Evolutionary conservation across 1,140 invertebrate species (phyloP).

Genomic region (Drosophila kurseongensis): DNA sequence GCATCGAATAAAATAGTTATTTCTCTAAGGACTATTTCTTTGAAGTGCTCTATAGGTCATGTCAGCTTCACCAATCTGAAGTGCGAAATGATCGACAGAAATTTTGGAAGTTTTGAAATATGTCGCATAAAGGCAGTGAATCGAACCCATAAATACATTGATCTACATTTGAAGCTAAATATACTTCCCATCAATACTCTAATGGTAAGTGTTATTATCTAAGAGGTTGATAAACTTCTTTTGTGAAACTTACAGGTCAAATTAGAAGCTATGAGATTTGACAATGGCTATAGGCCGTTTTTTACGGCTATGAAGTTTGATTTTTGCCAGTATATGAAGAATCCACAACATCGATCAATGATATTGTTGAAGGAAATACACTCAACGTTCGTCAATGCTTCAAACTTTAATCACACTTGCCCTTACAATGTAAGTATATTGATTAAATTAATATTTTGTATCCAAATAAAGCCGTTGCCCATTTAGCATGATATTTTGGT

Average conservation of each 20-base stretch:
- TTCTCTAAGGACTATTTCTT: neutral
- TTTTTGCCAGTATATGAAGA: slow-evolving; percentile 20
- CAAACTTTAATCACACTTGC: slow-evolving; percentile 39
- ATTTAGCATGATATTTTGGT: slow-evolving; percentile 44
- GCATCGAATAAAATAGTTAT: too few relatives aligned
- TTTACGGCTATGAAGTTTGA: slow-evolving; percentile 24
- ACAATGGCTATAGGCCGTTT: slow-evolving; percentile 31
- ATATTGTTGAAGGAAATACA: slow-evolving; percentile 3
- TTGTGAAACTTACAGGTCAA: neutral
- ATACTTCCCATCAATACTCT: slow-evolving; percentile 19
- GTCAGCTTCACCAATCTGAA: slow-evolving; percentile 43
- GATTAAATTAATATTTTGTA: neutral
- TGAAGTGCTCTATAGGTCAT: neutral
- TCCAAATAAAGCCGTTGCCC: neutral
- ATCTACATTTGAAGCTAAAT: slow-evolving; percentile 4
- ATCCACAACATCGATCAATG: neutral
- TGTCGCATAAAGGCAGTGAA: slow-evolving; percentile 53
- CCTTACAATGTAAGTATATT: slow-evolving; percentile 30
- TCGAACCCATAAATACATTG: slow-evolving; percentile 47
- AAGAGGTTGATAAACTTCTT: too few relatives aligned
- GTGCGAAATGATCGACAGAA: slow-evolving; percentile 15
- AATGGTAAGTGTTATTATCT: neutral
- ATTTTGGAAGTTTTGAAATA: slow-evolving; percentile 1
- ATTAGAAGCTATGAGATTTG: slow-evolving; percentile 2
- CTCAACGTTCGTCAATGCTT: neutral